Base-by-base conservation (phyloP, 2,113 vertebrate species). In the Phalacrocorax brasilianus region DNA sequence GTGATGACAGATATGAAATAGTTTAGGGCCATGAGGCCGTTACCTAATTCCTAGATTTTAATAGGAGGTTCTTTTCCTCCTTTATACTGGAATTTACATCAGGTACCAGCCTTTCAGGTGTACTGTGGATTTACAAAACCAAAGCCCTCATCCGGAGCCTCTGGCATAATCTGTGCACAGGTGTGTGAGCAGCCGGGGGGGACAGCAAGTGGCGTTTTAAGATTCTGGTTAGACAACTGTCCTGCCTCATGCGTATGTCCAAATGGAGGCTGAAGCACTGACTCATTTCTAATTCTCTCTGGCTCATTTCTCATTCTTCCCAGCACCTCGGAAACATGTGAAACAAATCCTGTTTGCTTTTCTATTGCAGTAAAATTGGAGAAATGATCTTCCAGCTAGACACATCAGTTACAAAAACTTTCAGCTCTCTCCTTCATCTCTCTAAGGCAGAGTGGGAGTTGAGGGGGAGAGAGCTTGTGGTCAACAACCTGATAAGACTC, bases 401-500 rank as follows among this genome's bases (percentile, higher is more conserved):
- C 40, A 23, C 19, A 77, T n/a, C 63, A 61, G 23, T 16, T 73
- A 58, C 28, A 89, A 89, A 88, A 82, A 16, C 13, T 35, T 49
- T 26, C 49, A 93, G 49, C 44, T 68, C 66, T 38, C 42, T 70
- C 66, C 45, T 78, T 95, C 26, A 30, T 70, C 47, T 83, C 49
- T 70, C 32, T 74, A 42, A 20, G 62, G 77, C 67, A 77, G 58
- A 47, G 2, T 21, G 32, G 27, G 47, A 62, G 38, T 28, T 44
- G 84, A 92, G 92, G 86, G 80, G 77, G 91, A 83, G 84, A 47
- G 85, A 83, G n/a, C 59, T 92, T 79, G 35, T 14, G 23, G 61
- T 72, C 97, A 97, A 42, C 33, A 84, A 33, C 81, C 81, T 91
- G 84, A 91, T 94, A 96, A 81, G 66, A 75, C 96, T 95, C 90